phyloP scores from a whole-genome alignment of 2,113 vertebrate genomes.

The Gallinago media region DNA sequence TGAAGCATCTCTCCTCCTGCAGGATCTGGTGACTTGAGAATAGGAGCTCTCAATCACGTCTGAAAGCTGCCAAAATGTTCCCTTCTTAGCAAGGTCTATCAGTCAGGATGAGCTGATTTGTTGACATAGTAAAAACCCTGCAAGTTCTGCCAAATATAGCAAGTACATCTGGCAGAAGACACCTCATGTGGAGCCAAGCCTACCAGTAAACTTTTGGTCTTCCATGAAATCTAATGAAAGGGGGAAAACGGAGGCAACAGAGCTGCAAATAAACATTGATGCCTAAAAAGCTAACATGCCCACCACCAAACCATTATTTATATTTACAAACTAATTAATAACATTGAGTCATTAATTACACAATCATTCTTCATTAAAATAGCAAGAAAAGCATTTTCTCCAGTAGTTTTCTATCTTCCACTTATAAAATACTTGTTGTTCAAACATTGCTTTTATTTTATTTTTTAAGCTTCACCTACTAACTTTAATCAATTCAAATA shows the following conservation, averaged over 20 bases:
- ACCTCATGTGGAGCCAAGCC: conserved; percentile 37
- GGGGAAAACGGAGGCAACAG: not conserved
- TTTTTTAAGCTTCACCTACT: not conserved
- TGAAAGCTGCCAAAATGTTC: conserved; percentile 60
- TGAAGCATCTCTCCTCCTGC: conserved; percentile 46
- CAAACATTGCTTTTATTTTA: not conserved
- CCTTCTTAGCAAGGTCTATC: conserved; percentile 31
- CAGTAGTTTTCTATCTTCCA: not conserved
- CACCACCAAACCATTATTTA: not conserved
- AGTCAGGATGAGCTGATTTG: conserved; percentile 17
- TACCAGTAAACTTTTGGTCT: not conserved
- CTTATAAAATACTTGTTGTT: not conserved
- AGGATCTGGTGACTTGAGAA: not conserved
- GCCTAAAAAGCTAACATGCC: not conserved
- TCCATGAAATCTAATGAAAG: not conserved
- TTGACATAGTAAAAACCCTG: conserved; percentile 36
- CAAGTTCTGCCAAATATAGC: conserved; percentile 54
- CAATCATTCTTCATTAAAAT: not conserved
- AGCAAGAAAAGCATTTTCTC: not conserved
- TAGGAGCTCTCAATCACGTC: not conserved
- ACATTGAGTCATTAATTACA: not conserved
- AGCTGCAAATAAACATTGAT: not conserved
- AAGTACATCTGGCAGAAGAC: conserved; percentile 45
- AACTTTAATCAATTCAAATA: not conserved
- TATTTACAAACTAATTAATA: not conserved